Conservation (phyloP, 2,113 vertebrate genomes). For the Alouatta palliata region DNA sequence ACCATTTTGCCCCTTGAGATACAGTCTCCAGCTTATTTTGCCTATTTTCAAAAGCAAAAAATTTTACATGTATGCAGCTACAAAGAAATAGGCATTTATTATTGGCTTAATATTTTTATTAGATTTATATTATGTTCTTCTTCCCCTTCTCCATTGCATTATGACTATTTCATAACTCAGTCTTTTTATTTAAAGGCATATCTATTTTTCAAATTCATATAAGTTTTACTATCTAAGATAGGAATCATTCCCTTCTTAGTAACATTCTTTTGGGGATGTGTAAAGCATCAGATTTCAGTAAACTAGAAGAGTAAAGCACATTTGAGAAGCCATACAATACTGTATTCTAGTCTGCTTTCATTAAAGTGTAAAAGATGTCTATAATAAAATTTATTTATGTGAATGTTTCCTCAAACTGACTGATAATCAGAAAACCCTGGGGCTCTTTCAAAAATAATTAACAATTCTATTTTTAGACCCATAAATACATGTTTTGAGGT, state of each 20-base stretch:
- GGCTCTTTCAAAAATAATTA: not conserved
- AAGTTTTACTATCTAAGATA: not conserved
- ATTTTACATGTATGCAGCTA: not conserved
- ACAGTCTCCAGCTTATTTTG: not conserved
- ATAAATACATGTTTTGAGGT: not conserved
- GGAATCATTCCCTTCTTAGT: not conserved
- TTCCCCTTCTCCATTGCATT: not conserved
- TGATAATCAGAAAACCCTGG: not conserved
- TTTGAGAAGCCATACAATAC: not conserved
- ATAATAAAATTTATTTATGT: not conserved
- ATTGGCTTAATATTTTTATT: conserved; percentile 28
- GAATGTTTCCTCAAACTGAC: not conserved
- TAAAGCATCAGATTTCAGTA: not conserved
- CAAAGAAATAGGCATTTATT: not conserved
- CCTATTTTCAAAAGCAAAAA: not conserved
- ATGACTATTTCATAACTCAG: not conserved
- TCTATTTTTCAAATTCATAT: not conserved
- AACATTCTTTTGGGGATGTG: not conserved
- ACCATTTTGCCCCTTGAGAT: not conserved
- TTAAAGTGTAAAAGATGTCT: not conserved
- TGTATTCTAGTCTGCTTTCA: not conserved
- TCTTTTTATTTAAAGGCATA: not conserved
- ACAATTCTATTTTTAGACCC: not conserved
- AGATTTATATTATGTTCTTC: not conserved
- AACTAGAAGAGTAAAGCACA: not conserved